Base-by-base conservation (phyloP, 1,140 invertebrate species). In the Drosophila murphyi region DNA sequence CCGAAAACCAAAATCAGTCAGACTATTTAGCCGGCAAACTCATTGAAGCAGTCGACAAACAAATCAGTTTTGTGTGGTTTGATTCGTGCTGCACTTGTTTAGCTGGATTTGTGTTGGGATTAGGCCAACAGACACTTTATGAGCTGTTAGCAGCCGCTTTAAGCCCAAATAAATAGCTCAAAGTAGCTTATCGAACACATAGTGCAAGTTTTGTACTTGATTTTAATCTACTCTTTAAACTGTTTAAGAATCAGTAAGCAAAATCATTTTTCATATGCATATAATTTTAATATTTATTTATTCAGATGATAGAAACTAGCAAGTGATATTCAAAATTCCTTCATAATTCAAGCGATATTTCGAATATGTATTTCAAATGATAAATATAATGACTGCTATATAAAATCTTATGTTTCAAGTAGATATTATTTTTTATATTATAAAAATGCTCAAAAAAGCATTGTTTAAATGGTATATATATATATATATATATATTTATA, bases 11-110 rank as follows among this genome's bases (percentile, higher is more conserved):
- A 7, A 59, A 29, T 31, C 56, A 31, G 32, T 6, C 28, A 29
- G 31, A 37, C 28, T 20, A 67, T 67, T 67, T 59, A 57, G 43
- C n/a, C n/a, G 29, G 35, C 48, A 12, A n/a, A 8, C n/a, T 28
- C 45, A 51, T 69, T 52, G 64, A 31, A 37, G 65, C 10, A 28
- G 39, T 51, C 20, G 20, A 20, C 20, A 20, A 20, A 20, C 20
- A 20, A 20, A 20, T 20, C 0, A 2, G 20, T 20, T 20, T 20
- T 20, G 20, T 31, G 20, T 39, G 62, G 20, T 65, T 68, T 56
- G 34, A 51, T 43, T 32, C 8, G 1, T 55, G 51, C 37, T 65
- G 43, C 68, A 82, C 79, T 82, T 81, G 79, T 82, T 60, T 29
- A 20, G 20, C n/a, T 8, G 50, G 57, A 51, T 51, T 69, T 81